Conservation (phyloP, 2,888 invertebrate genomes). For the Andrena dorsata region DNA sequence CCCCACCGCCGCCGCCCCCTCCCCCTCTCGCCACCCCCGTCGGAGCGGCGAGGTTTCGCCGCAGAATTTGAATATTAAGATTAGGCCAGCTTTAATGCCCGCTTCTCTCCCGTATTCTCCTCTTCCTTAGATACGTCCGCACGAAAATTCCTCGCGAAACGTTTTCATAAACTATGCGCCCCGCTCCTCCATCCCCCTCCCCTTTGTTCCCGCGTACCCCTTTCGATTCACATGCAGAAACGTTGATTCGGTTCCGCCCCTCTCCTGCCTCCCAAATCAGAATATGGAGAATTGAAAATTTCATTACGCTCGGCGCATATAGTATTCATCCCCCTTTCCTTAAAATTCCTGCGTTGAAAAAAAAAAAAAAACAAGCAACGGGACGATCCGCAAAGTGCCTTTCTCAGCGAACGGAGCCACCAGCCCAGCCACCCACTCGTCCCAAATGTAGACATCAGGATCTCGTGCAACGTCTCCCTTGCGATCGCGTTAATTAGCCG, state of each 20-base stretch:
- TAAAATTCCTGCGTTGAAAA: too few species aligned
- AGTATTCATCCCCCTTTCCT: too few species aligned
- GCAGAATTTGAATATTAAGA: conserved; percentile 84
- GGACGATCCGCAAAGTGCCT: not conserved
- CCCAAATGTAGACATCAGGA: conserved; percentile 3
- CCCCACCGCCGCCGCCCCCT: conserved; percentile 22
- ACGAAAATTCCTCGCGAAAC: conserved; percentile 54
- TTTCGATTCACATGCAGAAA: not conserved
- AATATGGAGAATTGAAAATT: not conserved
- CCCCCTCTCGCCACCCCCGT: conserved; percentile 45
- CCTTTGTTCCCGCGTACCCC: not conserved
- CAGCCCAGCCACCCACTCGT: not conserved
- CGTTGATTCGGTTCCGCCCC: not conserved
- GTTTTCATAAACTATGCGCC: conserved; percentile 58
- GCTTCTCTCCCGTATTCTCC: conserved; percentile 45
- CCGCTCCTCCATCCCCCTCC: not conserved
- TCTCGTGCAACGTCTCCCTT: not conserved
- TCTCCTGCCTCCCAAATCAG: not conserved
- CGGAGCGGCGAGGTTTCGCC: conserved; percentile 70
- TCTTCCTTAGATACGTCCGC: conserved; percentile 40
- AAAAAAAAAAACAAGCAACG: not conserved
- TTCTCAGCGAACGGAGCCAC: not conserved
- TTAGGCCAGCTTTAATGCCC: conserved; percentile 76
- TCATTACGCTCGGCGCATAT: too few species aligned
- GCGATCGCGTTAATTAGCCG: conserved; percentile 37